Conservation (phyloP, 2,113 vertebrate genomes). For the Dolichotis patagonum region DNA sequence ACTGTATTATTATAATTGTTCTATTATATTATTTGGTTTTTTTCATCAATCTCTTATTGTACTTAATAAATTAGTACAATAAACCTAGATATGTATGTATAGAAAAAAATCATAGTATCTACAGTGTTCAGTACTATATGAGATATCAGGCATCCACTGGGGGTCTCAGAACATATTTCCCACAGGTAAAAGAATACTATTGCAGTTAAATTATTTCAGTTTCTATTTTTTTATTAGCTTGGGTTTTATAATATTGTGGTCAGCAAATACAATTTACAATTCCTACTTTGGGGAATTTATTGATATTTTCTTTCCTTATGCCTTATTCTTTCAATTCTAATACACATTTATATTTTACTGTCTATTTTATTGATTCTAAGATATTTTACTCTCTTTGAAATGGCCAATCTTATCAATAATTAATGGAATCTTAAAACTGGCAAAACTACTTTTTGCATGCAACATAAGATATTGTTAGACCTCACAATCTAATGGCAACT, state of each 20-base stretch:
- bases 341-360: slow-evolving; percentile 6
- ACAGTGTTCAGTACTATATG: not conserved
- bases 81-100: not conserved
- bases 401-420: not conserved
- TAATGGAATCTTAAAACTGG: slow-evolving; percentile 5
- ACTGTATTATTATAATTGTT: not conserved
- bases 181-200: not conserved
- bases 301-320: slow-evolving; percentile 51
- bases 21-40: not conserved
- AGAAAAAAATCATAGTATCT: not conserved
- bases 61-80: not conserved
- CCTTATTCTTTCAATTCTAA: slow-evolving; percentile 33
- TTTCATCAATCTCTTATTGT: not conserved
- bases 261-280: not conserved
- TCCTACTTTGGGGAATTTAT: not conserved
- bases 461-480: not conserved
- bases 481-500: not conserved
- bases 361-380: slow-evolving; percentile 43
- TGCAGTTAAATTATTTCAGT: not conserved
- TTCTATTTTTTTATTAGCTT: slow-evolving; percentile 33
- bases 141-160: not conserved
- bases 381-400: slow-evolving; percentile 45
- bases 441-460: not conserved
- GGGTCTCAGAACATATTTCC: not conserved
- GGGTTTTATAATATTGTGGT: slow-evolving; percentile 1